Conservation (phyloP, 2,888 invertebrate species). For the Ophion obscuratus region DNA sequence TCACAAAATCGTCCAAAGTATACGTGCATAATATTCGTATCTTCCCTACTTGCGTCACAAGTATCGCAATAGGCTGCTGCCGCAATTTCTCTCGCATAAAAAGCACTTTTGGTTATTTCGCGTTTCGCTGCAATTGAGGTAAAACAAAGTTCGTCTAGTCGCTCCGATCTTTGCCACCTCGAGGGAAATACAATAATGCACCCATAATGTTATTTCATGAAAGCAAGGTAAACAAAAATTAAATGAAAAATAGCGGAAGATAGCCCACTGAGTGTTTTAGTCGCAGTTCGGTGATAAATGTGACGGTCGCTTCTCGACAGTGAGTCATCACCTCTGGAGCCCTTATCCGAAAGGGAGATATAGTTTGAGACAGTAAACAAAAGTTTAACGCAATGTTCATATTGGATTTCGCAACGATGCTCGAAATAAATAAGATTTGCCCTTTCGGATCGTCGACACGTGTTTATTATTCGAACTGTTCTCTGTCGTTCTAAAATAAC, state of each 20-base stretch:
- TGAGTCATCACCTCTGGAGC: slow-evolving; percentile 43
- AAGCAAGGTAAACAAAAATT: background rate
- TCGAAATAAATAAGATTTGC: too few species aligned
- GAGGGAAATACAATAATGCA: slow-evolving; percentile 12
- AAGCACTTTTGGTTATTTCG: slow-evolving; percentile 52
- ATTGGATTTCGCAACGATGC: too few species aligned
- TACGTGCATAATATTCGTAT: slow-evolving; percentile 20
- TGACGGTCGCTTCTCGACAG: slow-evolving; percentile 58
- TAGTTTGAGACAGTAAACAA: background rate
- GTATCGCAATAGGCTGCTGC: slow-evolving; percentile 51
- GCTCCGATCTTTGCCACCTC: slow-evolving; percentile 56
- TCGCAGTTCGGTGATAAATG: slow-evolving; percentile 41
- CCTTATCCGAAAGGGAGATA: background rate
- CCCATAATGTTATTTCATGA: slow-evolving; percentile 16
- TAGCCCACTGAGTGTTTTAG: slow-evolving; percentile 5
- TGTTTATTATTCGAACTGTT: too few species aligned
- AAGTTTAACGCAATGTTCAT: background rate
- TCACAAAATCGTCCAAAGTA: slow-evolving; percentile 40
- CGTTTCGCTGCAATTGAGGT: slow-evolving; percentile 39
- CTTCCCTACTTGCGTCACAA: slow-evolving; percentile 46
- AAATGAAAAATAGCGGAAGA: background rate
- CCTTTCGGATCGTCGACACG: too few species aligned
- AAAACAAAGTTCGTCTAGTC: slow-evolving; percentile 54
- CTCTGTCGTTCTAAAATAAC: too few species aligned
- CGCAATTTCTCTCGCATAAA: slow-evolving; percentile 54